Base-by-base conservation (phyloP, 2,113 vertebrate genomes). In the Cygnus buccinator region DNA sequence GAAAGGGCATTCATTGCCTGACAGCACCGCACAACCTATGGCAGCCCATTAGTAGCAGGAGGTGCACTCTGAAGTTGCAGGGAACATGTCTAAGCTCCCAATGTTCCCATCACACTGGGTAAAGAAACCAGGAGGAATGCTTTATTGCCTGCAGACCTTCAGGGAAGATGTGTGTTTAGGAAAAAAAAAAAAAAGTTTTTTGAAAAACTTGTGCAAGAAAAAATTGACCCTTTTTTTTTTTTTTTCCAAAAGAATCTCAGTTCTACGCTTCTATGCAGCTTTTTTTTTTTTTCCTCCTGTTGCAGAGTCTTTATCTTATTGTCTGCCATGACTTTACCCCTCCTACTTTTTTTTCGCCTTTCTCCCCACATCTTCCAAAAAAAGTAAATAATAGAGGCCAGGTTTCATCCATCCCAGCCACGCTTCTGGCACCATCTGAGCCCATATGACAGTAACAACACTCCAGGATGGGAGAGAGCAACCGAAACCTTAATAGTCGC, bases 1-100 rank as follows among this genome's bases (percentile, higher is more conserved):
- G 50, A 65, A 81, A 72, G 4, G 7, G n/a, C 21, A 46, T 20
- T 70, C 12, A 19, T 5, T 2, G 1, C 11, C 41, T 1, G 1
- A 29, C 11, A 54, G 67, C 72, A 33, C n/a, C 41, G 31, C 62
- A 54, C 19, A 23, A 5, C 16, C 5, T 23, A 31, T 7, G 19
- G 31, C 46, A 74, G 65, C 57, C 19, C 23, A 1, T 2, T 4
- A 44, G 48, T 7, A 37, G 19, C 35, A 73, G 59, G 39, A 94
- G 33, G 46, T 7, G 26, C 41, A 18, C 1, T 1, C 48, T 33
- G 25, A 68, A 52, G 31, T 9, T 14, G 16, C 26, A 19, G 48
- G 20, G 44, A 28, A 4, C 20, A 3, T 7, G 6, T 20, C 25
- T n/a, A 10, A 19, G 12, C 8, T 78, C 37, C 68, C 72, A 10